Evolutionary conservation across 2,888 invertebrate species (phyloP).

Genomic region (Temnothorax rugatulus): DNA sequence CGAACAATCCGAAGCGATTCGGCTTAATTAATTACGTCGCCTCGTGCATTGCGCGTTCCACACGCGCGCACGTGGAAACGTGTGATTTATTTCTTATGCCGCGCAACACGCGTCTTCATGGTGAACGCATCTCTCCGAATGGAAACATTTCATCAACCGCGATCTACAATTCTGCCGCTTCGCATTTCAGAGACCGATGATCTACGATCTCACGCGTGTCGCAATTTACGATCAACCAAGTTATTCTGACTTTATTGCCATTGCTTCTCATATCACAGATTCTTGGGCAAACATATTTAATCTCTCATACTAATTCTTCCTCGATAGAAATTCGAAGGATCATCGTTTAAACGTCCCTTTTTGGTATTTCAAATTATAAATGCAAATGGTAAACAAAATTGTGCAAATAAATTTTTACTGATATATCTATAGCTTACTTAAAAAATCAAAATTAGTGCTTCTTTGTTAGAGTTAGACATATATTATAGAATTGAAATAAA

Average conservation of each 20-base stretch:
- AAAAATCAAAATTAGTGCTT: background rate
- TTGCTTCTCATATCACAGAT: background rate
- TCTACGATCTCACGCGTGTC: slow-evolving; percentile 33
- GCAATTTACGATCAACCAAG: background rate
- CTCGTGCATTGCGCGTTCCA: slow-evolving; percentile 70
- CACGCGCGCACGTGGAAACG: slow-evolving; percentile 66
- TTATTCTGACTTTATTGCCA: slow-evolving; percentile 6
- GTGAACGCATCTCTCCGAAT: slow-evolving; percentile 37
- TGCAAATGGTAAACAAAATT: background rate
- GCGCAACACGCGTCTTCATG: slow-evolving; percentile 37
- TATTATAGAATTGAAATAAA: background rate
- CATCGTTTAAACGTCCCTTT: background rate
- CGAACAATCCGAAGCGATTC: slow-evolving; percentile 72
- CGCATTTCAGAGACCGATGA: slow-evolving; percentile 14
- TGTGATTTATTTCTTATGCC: slow-evolving; percentile 55
- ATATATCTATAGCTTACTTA: background rate
- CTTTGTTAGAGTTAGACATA: too few relatives aligned
- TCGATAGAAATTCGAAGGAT: background rate
- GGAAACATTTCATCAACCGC: slow-evolving; percentile 38
- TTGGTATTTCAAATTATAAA: background rate
- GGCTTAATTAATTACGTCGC: slow-evolving; percentile 76
- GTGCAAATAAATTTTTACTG: background rate
- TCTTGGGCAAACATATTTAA: background rate
- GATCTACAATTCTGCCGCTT: slow-evolving; percentile 35
- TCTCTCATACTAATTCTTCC: background rate